These are phyloP conservation scores for Neoaliturus tenellus DNA, from an alignment of 2,888 invertebrate species.

Conservation along the genomic window DNA sequence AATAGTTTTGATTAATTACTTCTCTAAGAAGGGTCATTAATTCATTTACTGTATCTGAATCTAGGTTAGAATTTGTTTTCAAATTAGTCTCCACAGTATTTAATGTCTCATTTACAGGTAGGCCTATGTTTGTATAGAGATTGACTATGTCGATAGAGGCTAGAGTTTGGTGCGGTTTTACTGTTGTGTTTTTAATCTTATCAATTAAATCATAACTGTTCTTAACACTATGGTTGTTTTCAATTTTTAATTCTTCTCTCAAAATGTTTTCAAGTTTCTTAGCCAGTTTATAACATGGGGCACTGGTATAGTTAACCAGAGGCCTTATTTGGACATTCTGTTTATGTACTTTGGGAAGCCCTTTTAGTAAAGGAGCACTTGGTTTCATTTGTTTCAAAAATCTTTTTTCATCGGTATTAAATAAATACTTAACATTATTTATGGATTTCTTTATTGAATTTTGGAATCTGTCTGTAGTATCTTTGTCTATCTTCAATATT, in stretches of 20 bases:
- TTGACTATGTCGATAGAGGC: background rate
- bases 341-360: constrained; percentile 9
- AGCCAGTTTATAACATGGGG: constrained; percentile 8
- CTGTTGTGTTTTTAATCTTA: background rate
- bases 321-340: background rate
- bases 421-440: background rate
- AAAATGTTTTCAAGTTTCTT: background rate
- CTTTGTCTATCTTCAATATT: background rate
- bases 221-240: background rate
- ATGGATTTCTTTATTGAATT: constrained; percentile 13
- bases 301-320: constrained; percentile 6
- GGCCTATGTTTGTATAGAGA: background rate
- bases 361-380: background rate
- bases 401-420: background rate
- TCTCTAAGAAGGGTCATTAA: background rate
- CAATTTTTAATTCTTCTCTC: background rate
- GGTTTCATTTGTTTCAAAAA: background rate
- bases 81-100: background rate
- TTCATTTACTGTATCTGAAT: background rate
- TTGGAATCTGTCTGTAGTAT: background rate
- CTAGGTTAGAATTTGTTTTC: background rate
- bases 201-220: background rate
- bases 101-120: background rate
- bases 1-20: background rate
- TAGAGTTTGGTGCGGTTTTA: background rate